Evolutionary conservation across 2,797 vertebrate genomes (phyloP), one percentile per base, ranked within the genome.

Genomic region (Molothrus aeneus): DNA sequence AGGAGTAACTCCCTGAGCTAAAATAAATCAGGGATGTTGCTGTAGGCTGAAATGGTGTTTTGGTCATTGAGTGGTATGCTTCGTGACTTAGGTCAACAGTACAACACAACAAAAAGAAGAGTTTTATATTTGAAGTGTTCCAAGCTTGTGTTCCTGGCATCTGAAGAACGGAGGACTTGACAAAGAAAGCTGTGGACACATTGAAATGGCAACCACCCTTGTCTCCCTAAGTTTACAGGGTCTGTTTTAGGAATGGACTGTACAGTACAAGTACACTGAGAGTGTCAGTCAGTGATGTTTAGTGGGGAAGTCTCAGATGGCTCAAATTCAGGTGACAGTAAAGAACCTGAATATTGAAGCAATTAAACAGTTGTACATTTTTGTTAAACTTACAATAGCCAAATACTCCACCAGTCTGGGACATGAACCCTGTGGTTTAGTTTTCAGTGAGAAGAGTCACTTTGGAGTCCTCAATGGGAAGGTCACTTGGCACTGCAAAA

Each of bases 191-290:
- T 86, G 40, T 13, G 13, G 51, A 29, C 0, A 0, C 21, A 8
- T 28, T 84, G 64, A 50, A 47, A 32, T 9, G 6, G 26, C 2
- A 7, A 22, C 7, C 2, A 1, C 34, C 7, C 13, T 80, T 68
- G 24, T 83, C 10, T 70, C 34, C 16, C 29, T 2, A 1, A 8
- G 29, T 57, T 77, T 77, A 21, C 29, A 9, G 12, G 43, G 48
- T 18, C 19, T 38, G 10, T 48, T 93, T 50, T 60, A 61, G 38
- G 92, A 78, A 75, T 1, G 7, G 24, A 48, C 40, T 53, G 16
- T 2, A 1, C 13, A 10, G 40, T 45, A 31, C 0, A 1, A 86
- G 48, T 28, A 47, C 1, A 2, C 56, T 51, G 29, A 45, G 47
- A 48, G 10, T 26, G 36, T 36, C 43, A 40, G 68, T 74, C 61